Percentiles rank a stretch among this genome's conserved stretches.
Evolutionary conservation across 2,888 invertebrate species (phyloP).

Genomic region (Leucophenga maculata): DNA sequence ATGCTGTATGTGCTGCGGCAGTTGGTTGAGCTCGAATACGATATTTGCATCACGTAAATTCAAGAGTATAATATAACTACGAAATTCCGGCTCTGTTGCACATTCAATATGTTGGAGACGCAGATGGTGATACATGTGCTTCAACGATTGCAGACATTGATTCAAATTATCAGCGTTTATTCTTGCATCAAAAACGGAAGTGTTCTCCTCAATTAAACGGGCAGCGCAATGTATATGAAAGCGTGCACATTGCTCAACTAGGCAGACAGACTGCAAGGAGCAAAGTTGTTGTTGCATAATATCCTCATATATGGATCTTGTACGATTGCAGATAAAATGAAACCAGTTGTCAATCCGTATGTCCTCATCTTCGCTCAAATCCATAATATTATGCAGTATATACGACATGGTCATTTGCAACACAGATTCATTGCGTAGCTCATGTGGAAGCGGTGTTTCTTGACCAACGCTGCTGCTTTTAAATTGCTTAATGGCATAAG

Average conservation of each 20-base stretch:
- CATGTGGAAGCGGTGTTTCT: slow-evolving; percentile 94
- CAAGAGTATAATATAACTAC: slow-evolving; percentile 93
- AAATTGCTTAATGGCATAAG: slow-evolving; percentile 92
- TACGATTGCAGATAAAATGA: slow-evolving; percentile 97
- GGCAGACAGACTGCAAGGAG: slow-evolving; percentile 83
- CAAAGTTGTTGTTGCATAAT: slow-evolving; percentile 97
- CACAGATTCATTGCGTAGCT: slow-evolving; percentile 86
- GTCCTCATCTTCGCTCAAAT: slow-evolving; percentile 74
- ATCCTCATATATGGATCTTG: slow-evolving; percentile 95
- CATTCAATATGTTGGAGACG: slow-evolving; percentile 78
- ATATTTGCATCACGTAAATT: slow-evolving; percentile 92
- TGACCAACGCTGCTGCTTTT: slow-evolving; percentile 98
- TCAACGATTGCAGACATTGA: slow-evolving; percentile 95
- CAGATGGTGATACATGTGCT: slow-evolving; percentile 96
- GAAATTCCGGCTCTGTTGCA: slow-evolving; percentile 92
- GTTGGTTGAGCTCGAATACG: slow-evolving; percentile 87
- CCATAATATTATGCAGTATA: slow-evolving; percentile 85
- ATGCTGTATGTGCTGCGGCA: slow-evolving; percentile 82
- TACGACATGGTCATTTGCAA: slow-evolving; percentile 92
- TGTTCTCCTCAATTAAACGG: slow-evolving; percentile 88
- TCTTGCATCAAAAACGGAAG: slow-evolving; percentile 92
- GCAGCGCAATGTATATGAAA: slow-evolving; percentile 97
- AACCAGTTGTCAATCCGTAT: slow-evolving; percentile 88
- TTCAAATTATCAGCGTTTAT: slow-evolving; percentile 97
- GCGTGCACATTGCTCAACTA: slow-evolving; percentile 95